Conservation (phyloP, 2,888 invertebrate genomes). For the Cheilosia variabilis region DNA sequence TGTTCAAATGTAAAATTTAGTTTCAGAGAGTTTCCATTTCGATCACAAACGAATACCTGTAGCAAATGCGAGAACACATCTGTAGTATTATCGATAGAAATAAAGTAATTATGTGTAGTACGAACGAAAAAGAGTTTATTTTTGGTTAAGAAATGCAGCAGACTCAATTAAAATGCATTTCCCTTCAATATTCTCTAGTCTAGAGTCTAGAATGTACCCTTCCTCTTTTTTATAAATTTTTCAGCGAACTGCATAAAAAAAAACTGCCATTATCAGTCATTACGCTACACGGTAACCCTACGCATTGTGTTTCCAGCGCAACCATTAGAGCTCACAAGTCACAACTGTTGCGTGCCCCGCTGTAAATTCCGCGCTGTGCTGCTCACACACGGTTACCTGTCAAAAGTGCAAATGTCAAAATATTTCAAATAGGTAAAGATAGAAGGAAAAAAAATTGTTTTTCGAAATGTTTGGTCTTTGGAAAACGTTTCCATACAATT, state of each 20-base stretch:
- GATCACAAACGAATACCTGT: neutral
- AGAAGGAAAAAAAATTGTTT: slow-evolving; percentile 53
- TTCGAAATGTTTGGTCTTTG: slow-evolving; percentile 72
- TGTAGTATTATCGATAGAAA: slow-evolving; percentile 12
- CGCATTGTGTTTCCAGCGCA: slow-evolving; percentile 8
- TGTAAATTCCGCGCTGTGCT: slow-evolving; percentile 29
- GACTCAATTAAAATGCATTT: too few relatives aligned
- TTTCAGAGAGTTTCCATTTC: neutral
- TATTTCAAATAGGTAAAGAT: slow-evolving; percentile 54
- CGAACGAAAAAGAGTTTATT: neutral
- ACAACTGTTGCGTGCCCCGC: slow-evolving; percentile 52
- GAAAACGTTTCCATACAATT: slow-evolving; percentile 50
- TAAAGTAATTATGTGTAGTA: slow-evolving; percentile 1
- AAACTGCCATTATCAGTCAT: too few relatives aligned
- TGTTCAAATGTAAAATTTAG: neutral
- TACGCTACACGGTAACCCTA: neutral
- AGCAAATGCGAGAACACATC: neutral
- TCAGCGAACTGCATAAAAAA: too few relatives aligned
- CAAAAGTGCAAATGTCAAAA: slow-evolving; percentile 67
- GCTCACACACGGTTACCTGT: slow-evolving; percentile 27
- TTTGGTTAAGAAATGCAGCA: neutral
- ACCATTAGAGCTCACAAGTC: slow-evolving; percentile 1
- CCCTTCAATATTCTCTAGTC: too few relatives aligned
- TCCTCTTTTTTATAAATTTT: too few relatives aligned
- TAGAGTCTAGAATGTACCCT: too few relatives aligned